phyloP scores from a whole-genome alignment of 64 coral and sea anemone species.

The Stichodactyla mertensii region DNA sequence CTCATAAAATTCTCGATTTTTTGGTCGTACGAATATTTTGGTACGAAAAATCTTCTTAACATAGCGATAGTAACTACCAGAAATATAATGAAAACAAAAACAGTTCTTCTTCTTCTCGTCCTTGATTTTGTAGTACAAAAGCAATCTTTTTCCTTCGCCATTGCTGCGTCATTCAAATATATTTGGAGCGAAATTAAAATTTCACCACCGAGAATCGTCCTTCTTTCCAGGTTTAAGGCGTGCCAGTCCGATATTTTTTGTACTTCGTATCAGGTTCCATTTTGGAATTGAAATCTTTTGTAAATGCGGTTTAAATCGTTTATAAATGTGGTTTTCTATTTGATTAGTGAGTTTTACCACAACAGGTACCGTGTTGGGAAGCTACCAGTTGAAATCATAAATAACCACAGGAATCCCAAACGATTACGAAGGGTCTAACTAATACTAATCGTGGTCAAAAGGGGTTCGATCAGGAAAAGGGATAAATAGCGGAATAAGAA shows the following conservation, averaged over 20 bases:
- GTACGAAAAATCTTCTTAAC: background rate
- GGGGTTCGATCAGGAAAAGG: too few species aligned
- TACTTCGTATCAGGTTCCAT: background rate
- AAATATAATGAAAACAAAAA: background rate
- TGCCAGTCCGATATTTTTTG: background rate
- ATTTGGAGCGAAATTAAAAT: background rate
- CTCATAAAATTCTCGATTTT: slow-evolving; percentile 59
- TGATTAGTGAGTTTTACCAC: background rate
- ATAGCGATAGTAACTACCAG: background rate
- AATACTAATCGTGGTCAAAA: too few species aligned
- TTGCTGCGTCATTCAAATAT: background rate
- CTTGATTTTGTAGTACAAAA: background rate
- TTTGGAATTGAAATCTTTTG: background rate
- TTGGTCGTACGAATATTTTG: background rate
- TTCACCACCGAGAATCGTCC: background rate
- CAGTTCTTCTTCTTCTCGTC: background rate
- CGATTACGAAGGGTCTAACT: background rate
- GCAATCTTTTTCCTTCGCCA: background rate
- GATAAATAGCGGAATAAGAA: too few species aligned
- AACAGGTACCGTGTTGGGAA: background rate
- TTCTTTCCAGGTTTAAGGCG: background rate
- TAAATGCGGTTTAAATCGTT: background rate
- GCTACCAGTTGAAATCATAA: background rate
- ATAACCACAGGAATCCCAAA: background rate
- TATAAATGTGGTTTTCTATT: background rate